A percentile compares a stretch with the other conserved stretches of the same genome.
phyloP scores from a whole-genome alignment of 2,797 vertebrate genomes.

The Coreius guichenoti region DNA sequence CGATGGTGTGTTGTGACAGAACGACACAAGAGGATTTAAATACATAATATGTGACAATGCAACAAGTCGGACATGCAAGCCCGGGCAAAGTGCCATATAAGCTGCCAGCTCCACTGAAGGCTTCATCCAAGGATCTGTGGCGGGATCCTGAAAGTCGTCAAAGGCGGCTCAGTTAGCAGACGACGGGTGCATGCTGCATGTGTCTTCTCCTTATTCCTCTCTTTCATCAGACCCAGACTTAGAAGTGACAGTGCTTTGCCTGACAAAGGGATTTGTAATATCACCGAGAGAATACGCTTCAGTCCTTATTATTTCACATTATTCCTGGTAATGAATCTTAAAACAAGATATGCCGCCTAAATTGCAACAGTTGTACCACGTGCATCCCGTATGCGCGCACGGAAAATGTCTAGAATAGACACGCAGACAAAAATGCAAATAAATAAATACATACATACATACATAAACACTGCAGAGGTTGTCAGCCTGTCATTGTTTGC shows the following conservation, averaged over 20 bases:
- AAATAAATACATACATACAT: conserved; percentile 35
- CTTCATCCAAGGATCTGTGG: conserved; percentile 73
- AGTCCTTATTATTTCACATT: conserved; percentile 81
- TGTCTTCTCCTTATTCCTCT: conserved; percentile 77
- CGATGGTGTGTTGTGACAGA: conserved; percentile 39
- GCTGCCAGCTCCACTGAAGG: conserved; percentile 74
- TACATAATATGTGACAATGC: conserved; percentile 54
- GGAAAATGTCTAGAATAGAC: conserved; percentile 62
- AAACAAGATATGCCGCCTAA: conserved; percentile 75
- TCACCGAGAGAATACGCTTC: conserved; percentile 79
- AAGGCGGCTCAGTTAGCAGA: conserved; percentile 58
- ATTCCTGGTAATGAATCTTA: conserved; percentile 84
- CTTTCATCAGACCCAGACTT: conserved; percentile 83
- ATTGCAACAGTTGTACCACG: conserved; percentile 29
- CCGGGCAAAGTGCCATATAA: conserved; percentile 48
- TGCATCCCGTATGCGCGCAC: conserved; percentile 18
- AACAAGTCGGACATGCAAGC: conserved; percentile 56
- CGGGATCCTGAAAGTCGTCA: conserved; percentile 73
- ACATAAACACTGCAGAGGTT: conserved; percentile 77
- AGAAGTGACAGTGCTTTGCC: conserved; percentile 83
- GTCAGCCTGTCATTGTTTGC: conserved; percentile 77
- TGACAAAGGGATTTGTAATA: conserved; percentile 77
- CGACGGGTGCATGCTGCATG: conserved; percentile 70
- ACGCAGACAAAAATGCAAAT: conserved; percentile 63
- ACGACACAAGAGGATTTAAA: conserved; percentile 54